Base-by-base conservation (phyloP, 2,888 invertebrate genomes). In the Lasioglossum vierecki region DNA sequence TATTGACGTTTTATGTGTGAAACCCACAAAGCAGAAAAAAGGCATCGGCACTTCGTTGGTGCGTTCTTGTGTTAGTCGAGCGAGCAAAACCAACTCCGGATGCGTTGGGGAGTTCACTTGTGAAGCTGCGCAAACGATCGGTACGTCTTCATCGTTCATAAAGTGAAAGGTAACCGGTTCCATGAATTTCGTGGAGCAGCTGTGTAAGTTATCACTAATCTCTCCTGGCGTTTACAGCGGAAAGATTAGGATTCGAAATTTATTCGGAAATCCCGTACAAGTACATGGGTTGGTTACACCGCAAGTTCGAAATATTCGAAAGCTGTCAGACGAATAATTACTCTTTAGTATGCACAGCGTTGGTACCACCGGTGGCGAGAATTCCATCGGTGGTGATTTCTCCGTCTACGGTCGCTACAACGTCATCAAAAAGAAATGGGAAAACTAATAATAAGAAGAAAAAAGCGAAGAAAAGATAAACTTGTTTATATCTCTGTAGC, bases 21-120 rank as follows among this genome's bases (percentile, higher is more conserved):
- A 83, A 1, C 76, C 81, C 0, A 35, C 80, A 22, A 86, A 90
- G 79, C 82, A 78, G 30, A 79, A 39, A 0, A 79, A 79, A n/a
- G 92, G 92, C 11, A 80, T 93, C n/a, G 92, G 89, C 0, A 91
- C 91, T 4, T 85, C 91, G 4, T 82, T 93, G 53, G 39, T 91
- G 22, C 88, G 88, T 41, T 89, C 91, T 22, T 92, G 91, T 63
- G 11, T 93, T 9, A 46, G 57, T 22, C 88, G 83, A 80, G 77
- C 84, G 1, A 84, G 79, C n/a, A 53, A 70, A 26, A 15, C 79
- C 4, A 39, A 76, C 6, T 53, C 87, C 0, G 70, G 86, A 8
- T 91, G 91, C 72, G 80, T 91, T 53, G 92, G 88, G 3, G 82
- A 85, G 68, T 92, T 93, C 57, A 88, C 91, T 63, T 89, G 86